A percentile compares a stretch with the other conserved stretches of the same genome.
Evolutionary conservation across 2,888 invertebrate genomes (phyloP).

Genomic region (Drosophila subquinaria): DNA sequence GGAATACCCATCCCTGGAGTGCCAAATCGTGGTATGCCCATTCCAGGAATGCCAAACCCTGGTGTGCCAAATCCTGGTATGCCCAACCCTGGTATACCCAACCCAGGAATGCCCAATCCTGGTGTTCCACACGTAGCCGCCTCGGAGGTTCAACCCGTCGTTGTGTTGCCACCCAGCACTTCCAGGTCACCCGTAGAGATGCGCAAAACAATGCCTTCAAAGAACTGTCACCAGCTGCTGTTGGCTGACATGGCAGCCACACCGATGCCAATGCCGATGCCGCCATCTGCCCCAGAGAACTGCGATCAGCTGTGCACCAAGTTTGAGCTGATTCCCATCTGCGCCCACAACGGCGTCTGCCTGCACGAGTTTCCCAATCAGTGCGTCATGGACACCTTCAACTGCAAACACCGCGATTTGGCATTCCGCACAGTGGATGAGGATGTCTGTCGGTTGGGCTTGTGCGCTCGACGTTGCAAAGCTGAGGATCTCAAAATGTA

Average conservation of each 20-base stretch:
- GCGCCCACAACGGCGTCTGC: slow-evolving; percentile 78
- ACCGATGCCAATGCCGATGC: slow-evolving; percentile 21
- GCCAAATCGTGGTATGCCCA: slow-evolving; percentile 23
- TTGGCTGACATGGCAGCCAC: slow-evolving; percentile 35
- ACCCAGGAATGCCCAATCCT: slow-evolving; percentile 20
- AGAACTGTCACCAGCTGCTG: slow-evolving; percentile 56
- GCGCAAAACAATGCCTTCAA: slow-evolving; percentile 32
- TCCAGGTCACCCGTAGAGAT: slow-evolving; percentile 24
- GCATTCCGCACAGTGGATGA: slow-evolving; percentile 71
- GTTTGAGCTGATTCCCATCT: slow-evolving; percentile 75
- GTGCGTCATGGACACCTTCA: slow-evolving; percentile 81
- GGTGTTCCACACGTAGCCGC: slow-evolving; percentile 19
- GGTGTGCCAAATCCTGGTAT: slow-evolving; percentile 25
- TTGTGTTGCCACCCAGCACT: slow-evolving; percentile 34
- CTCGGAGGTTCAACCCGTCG: slow-evolving; percentile 36
- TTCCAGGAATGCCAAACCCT: slow-evolving; percentile 7
- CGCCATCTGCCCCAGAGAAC: slow-evolving; percentile 19
- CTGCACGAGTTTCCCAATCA: slow-evolving; percentile 81
- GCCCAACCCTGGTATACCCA: slow-evolving; percentile 11
- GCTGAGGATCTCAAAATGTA: slow-evolving; percentile 59
- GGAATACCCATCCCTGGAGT: slow-evolving; percentile 15
- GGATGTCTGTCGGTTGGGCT: slow-evolving; percentile 63
- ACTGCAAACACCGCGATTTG: slow-evolving; percentile 74
- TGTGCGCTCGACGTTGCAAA: slow-evolving; percentile 63
- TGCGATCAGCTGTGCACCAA: slow-evolving; percentile 80